These are phyloP conservation scores for Bombyx huttoni DNA, from an alignment of 2,888 invertebrate species.

Conservation along the genomic window DNA sequence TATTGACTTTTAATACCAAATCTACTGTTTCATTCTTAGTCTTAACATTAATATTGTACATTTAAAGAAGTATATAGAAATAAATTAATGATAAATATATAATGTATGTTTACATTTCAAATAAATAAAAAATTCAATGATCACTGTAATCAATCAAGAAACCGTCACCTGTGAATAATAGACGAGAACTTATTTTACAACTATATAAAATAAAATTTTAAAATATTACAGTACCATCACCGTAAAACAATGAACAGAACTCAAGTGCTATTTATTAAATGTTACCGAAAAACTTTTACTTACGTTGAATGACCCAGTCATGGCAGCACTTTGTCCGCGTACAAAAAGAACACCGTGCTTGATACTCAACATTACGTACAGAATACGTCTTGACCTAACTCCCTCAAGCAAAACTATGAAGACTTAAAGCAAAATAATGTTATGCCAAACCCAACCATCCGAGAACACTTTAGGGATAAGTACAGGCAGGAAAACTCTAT, in stretches of 20 bases:
- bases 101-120: too few relatives aligned
- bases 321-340: conserved; percentile 26
- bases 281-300: conserved; percentile 35
- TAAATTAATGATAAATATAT: too few relatives aligned
- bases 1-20: too few relatives aligned
- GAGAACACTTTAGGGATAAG: conserved; percentile 1
- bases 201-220: not conserved
- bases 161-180: too few relatives aligned
- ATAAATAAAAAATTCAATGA: too few relatives aligned
- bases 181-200: not conserved
- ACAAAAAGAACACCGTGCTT: conserved; percentile 20
- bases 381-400: conserved; percentile 16
- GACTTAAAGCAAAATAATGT: conserved; percentile 24
- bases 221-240: not conserved
- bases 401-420: conserved; percentile 39
- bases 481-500: not conserved
- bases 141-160: too few relatives aligned
- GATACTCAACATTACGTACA: conserved; percentile 1
- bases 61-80: too few relatives aligned
- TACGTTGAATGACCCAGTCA: conserved; percentile 29
- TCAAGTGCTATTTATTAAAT: conserved; percentile 7
- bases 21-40: too few relatives aligned
- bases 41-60: too few relatives aligned
- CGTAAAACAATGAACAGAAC: conserved; percentile 7
- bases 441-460: conserved; percentile 5